Evolutionary conservation across 23 tunicate species (phyloP).

Genomic region (Oikopleura vanhoeffeni): DNA sequence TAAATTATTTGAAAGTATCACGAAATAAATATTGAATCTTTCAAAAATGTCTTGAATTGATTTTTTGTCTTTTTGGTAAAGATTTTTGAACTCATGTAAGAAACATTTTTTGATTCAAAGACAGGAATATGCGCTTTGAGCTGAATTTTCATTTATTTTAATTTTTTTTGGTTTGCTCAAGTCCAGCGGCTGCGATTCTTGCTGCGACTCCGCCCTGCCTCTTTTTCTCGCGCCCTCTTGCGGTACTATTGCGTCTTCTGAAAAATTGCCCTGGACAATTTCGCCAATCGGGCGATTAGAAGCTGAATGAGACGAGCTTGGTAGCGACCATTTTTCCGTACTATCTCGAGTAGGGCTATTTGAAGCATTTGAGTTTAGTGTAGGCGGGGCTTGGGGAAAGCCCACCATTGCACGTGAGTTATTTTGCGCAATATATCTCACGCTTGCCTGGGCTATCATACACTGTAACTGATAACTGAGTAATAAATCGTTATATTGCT

Average conservation of each 20-base stretch:
- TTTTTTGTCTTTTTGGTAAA: no score
- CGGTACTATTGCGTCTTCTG: not conserved
- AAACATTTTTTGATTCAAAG: no score
- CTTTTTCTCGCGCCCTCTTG: not conserved
- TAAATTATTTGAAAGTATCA: no score
- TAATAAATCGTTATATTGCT: not conserved
- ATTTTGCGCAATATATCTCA: not conserved
- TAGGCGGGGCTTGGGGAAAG: not conserved
- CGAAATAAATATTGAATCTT: no score
- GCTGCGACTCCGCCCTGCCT: not conserved
- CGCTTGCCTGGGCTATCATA: not conserved
- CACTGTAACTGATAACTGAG: conserved; percentile 14
- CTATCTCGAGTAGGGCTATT: not conserved
- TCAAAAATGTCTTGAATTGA: no score
- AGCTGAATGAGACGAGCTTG: not conserved
- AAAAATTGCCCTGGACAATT: not conserved
- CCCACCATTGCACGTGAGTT: conserved; percentile 16
- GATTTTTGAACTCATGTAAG: no score
- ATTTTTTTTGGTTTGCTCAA: not conserved
- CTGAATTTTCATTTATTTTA: no score
- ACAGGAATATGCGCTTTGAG: no score
- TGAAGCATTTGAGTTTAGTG: not conserved
- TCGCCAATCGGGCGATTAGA: not conserved
- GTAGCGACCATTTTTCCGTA: not conserved
- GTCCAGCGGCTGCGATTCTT: not conserved